Evolutionary conservation across 2,888 invertebrate genomes (phyloP).

Genomic region (Isotomurus palustris): DNA sequence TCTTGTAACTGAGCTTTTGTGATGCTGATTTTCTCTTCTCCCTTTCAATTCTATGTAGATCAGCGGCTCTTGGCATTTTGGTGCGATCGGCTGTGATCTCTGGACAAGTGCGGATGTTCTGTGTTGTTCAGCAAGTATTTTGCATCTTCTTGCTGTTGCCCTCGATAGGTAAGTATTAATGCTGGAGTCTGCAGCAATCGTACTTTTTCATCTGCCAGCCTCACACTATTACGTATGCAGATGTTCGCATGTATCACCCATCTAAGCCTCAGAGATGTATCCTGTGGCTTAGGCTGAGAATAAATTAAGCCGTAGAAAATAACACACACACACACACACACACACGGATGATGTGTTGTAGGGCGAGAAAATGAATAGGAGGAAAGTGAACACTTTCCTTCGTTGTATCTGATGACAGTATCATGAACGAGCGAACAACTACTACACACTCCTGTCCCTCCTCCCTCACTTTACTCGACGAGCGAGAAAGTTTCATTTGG

Average conservation of each 20-base stretch:
- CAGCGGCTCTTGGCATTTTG: constrained; percentile 75
- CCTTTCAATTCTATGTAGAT: constrained; percentile 52
- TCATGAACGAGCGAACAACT: neutral
- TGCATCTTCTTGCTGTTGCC: constrained; percentile 76
- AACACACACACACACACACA: no score
- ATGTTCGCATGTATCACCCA: no score
- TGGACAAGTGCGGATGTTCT: constrained; percentile 63
- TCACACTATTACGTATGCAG: neutral
- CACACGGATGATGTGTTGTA: no score
- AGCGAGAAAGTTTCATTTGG: constrained; percentile 3
- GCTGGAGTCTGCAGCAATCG: neutral
- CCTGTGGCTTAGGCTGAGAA: no score
- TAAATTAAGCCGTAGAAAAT: no score
- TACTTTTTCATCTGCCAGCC: neutral
- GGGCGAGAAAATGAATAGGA: no score
- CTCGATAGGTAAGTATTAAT: constrained; percentile 64
- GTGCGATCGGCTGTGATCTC: constrained; percentile 76
- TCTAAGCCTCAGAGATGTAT: no score
- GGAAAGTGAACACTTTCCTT: no score
- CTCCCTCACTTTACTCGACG: neutral
- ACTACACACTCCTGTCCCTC: no score
- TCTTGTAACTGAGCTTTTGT: constrained; percentile 39
- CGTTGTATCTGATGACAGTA: neutral
- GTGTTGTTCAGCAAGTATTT: constrained; percentile 78
- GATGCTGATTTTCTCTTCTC: constrained; percentile 38